phyloP scores from a whole-genome alignment of 2,113 vertebrate genomes.

The Bagarius yarrelli region DNA sequence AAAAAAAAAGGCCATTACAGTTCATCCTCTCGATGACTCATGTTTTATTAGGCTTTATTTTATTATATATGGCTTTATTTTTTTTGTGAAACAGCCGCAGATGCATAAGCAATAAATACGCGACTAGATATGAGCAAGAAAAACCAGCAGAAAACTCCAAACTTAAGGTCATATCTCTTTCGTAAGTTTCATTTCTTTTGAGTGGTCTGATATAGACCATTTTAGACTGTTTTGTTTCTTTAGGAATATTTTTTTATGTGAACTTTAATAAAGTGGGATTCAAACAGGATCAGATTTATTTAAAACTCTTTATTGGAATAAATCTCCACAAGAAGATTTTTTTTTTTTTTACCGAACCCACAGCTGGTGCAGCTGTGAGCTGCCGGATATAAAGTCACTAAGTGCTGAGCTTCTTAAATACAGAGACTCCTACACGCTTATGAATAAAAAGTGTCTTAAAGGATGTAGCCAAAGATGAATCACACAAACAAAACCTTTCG shows the following conservation, averaged over 20 bases:
- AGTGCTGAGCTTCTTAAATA: neutral
- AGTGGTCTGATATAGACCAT: neutral
- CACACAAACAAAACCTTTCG: neutral
- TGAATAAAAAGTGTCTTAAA: neutral
- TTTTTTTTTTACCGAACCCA: too few species aligned
- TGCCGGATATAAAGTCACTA: neutral
- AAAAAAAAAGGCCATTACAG: neutral
- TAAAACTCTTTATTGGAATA: neutral
- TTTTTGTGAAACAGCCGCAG: neutral
- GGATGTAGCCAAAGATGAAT: neutral
- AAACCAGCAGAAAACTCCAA: neutral
- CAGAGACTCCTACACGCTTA: neutral
- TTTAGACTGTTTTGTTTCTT: neutral
- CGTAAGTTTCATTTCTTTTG: neutral
- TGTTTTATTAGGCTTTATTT: neutral
- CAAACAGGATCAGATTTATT: neutral
- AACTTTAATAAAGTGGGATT: neutral
- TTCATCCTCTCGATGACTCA: neutral
- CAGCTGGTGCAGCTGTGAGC: neutral
- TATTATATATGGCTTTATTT: neutral
- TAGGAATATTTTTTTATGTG: neutral
- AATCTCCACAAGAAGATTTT: neutral
- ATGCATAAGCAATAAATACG: neutral
- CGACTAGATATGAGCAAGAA: neutral
- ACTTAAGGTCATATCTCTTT: neutral